Evolutionary conservation across 2,113 vertebrate species (phyloP).

Genomic region (Craseonycteris thonglongyai): DNA sequence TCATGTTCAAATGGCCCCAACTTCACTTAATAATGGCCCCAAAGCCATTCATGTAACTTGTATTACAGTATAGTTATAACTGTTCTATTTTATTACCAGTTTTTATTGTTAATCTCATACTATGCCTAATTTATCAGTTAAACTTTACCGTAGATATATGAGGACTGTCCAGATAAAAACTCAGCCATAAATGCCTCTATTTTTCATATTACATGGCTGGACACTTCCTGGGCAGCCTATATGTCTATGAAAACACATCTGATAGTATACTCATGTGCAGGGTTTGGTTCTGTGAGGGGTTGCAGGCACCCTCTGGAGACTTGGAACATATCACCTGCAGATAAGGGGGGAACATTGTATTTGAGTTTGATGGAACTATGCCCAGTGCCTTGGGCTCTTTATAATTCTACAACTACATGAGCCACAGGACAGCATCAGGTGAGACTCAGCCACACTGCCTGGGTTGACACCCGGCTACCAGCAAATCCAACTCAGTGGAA

Average conservation of each 20-base stretch:
- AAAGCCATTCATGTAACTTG: background rate
- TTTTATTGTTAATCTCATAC: background rate
- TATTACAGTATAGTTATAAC: background rate
- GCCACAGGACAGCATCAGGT: accelerated
- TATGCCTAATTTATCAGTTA: background rate
- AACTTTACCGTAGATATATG: too few species aligned
- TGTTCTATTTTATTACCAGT: background rate
- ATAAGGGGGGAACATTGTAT: background rate
- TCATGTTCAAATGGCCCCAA: background rate
- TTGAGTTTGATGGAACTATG: background rate
- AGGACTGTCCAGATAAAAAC: too few species aligned
- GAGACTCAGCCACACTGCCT: background rate
- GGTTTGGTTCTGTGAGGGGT: background rate
- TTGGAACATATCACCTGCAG: background rate
- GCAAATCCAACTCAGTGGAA: background rate
- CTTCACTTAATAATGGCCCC: too few species aligned
- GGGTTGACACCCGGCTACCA: background rate
- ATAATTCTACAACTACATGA: background rate
- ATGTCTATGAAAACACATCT: too few species aligned
- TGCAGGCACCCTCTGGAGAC: background rate
- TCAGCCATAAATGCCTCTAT: too few species aligned
- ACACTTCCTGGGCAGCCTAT: too few species aligned
- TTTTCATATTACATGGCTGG: too few species aligned
- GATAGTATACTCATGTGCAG: too few species aligned
- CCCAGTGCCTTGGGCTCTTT: background rate